These are phyloP conservation scores for Lethrus apterus DNA, from an alignment of 1,140 invertebrate species.

Conservation along the genomic window DNA sequence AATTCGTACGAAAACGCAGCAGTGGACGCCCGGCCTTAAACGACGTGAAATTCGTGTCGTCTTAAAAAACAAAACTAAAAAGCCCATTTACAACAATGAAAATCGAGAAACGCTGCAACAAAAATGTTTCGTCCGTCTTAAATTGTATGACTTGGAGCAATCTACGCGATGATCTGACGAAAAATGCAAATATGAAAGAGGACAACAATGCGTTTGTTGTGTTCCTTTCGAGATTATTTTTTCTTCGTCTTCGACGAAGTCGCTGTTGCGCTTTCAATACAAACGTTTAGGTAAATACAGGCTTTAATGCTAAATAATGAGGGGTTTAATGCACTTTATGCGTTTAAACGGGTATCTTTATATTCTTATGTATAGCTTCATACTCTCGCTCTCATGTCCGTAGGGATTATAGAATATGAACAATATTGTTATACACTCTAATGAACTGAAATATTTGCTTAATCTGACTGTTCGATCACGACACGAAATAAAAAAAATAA, in stretches of 20 bases:
- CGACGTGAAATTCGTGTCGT: too few relatives aligned
- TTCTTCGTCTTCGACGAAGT: conserved; percentile 1
- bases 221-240: conserved; percentile 8
- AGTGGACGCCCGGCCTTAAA: too few relatives aligned
- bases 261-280: conserved; percentile 19
- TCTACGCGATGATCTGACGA: too few relatives aligned
- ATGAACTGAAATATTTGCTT: conserved; percentile 18
- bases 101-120: too few relatives aligned
- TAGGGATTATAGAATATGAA: conserved; percentile 19
- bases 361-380: conserved; percentile 14
- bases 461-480: too few relatives aligned
- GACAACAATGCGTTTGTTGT: conserved; percentile 13
- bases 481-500: too few relatives aligned
- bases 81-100: too few relatives aligned
- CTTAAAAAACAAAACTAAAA: too few relatives aligned
- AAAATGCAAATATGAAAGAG: conserved; percentile 4
- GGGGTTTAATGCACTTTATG: conserved; percentile 24
- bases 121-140: too few relatives aligned
- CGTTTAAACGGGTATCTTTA: conserved; percentile 19
- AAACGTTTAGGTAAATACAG: conserved; percentile 29
- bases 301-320: conserved; percentile 28
- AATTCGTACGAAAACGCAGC: too few relatives aligned
- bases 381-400: conserved; percentile 16
- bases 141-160: conserved; percentile 6
- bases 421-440: conserved; percentile 17